These are phyloP conservation scores for Telmatherina bonti DNA, from an alignment of 2,797 vertebrate genomes.

Conservation along the genomic window DNA sequence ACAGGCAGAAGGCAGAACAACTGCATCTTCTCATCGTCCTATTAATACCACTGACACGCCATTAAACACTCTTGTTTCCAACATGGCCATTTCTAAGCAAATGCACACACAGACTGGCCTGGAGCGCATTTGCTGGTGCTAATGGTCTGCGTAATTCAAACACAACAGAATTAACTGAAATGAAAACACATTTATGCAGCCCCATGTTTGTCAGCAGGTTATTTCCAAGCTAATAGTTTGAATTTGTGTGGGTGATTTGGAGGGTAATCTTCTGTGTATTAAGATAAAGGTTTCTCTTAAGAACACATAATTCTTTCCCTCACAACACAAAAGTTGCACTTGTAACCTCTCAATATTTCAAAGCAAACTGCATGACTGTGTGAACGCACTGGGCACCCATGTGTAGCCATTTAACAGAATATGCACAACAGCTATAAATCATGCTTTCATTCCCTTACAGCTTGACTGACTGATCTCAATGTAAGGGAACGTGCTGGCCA, in stretches of 20 bases:
- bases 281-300: conserved; percentile 49
- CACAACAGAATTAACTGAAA: conserved; percentile 71
- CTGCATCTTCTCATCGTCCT: conserved; percentile 58
- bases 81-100: conserved; percentile 58
- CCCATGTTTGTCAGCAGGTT: conserved; percentile 67
- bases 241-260: conserved; percentile 58
- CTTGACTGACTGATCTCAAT: conserved; percentile 9
- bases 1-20: conserved; percentile 57
- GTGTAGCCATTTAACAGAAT: conserved; percentile 29
- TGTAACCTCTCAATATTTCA: conserved; percentile 18
- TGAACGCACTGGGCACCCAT: conserved; percentile 22
- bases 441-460: conserved; percentile 24
- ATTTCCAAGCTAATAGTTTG: conserved; percentile 54
- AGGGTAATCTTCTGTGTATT: conserved; percentile 54
- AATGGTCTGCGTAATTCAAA: conserved; percentile 79
- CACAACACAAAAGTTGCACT: conserved; percentile 25
- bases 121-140: conserved; percentile 62
- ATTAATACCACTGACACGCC: conserved; percentile 69
- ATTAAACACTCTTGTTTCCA: conserved; percentile 65
- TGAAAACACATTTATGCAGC: conserved; percentile 63
- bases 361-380: conserved; percentile 3
- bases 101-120: conserved; percentile 34
- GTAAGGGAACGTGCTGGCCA: not conserved
- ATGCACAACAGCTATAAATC: conserved; percentile 29
- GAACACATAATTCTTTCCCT: conserved; percentile 41